phyloP scores from a whole-genome alignment of 2,113 vertebrate genomes.

The human (Homo sapiens) region DNA sequence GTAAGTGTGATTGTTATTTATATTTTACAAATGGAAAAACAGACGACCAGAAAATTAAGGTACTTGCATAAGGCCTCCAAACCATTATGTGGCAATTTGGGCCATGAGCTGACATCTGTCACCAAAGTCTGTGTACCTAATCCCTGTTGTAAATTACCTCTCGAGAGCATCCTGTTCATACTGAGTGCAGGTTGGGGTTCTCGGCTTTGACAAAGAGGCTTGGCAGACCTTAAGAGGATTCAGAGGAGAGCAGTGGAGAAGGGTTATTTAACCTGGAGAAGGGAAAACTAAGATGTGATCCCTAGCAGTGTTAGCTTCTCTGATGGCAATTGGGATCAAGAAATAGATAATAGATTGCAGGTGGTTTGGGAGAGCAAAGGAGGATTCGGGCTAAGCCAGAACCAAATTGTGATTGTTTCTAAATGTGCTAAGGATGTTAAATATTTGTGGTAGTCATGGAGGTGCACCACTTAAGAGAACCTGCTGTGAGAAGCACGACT shows the following conservation, averaged over 20 bases:
- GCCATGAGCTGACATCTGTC: not conserved
- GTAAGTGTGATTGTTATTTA: not conserved
- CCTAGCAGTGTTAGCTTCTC: not conserved
- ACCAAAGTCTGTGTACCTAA: not conserved
- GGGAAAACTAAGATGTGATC: not conserved
- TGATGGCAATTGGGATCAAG: not conserved
- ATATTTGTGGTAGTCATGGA: not conserved
- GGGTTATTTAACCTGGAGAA: not conserved
- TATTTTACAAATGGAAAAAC: not conserved
- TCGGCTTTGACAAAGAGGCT: not conserved
- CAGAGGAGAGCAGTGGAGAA: not conserved
- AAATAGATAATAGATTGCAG: not conserved
- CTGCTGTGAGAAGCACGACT: not conserved
- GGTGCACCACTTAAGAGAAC: not conserved
- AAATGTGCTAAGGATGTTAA: not conserved
- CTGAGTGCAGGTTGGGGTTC: not conserved
- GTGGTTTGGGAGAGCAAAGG: not conserved
- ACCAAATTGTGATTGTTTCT: not conserved
- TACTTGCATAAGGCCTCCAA: not conserved
- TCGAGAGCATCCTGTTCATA: not conserved
- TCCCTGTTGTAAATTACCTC: not conserved
- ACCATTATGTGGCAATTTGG: not conserved
- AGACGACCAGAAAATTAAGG: not conserved
- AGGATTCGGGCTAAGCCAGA: not conserved
- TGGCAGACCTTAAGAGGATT: not conserved